These are phyloP conservation scores for Adelphocoris suturalis DNA, from an alignment of 2,888 invertebrate species.

Conservation along the genomic window DNA sequence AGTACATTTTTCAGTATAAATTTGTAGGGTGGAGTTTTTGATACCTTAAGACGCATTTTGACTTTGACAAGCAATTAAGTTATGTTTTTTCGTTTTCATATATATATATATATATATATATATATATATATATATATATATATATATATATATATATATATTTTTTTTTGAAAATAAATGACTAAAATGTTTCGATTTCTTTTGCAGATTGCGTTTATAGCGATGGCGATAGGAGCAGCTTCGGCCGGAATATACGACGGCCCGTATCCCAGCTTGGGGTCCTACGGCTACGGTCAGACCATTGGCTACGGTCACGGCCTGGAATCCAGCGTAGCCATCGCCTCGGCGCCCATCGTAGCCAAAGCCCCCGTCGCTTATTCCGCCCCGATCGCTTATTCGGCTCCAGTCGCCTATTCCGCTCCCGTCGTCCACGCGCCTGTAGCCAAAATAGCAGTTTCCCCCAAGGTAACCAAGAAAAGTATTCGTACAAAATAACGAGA, in stretches of 20 bases:
- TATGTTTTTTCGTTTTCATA: no score
- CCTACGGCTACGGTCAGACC: slow-evolving; percentile 31
- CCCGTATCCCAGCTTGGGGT: background rate
- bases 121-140: no score
- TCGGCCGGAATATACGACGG: slow-evolving; percentile 9
- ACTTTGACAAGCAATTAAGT: no score
- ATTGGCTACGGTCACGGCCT: background rate
- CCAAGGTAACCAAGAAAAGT: slow-evolving; percentile 46
- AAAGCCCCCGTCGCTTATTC: slow-evolving; percentile 42
- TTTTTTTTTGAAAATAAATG: no score
- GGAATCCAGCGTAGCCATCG: background rate
- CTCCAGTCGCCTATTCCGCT: slow-evolving; percentile 42
- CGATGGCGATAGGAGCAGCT: slow-evolving; percentile 20
- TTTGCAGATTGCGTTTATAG: slow-evolving; percentile 40
- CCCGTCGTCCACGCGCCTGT: slow-evolving; percentile 53
- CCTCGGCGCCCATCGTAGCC: slow-evolving; percentile 43
- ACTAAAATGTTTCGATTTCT: background rate
- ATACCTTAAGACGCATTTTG: no score
- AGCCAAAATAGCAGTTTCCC: slow-evolving; percentile 53
- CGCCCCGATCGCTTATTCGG: slow-evolving; percentile 37
- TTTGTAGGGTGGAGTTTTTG: no score
- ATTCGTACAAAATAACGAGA: no score
- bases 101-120: no score
- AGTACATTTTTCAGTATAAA: no score
- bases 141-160: no score